Base-by-base conservation (phyloP, 2,113 vertebrate species). In the Centropristis striata region DNA sequence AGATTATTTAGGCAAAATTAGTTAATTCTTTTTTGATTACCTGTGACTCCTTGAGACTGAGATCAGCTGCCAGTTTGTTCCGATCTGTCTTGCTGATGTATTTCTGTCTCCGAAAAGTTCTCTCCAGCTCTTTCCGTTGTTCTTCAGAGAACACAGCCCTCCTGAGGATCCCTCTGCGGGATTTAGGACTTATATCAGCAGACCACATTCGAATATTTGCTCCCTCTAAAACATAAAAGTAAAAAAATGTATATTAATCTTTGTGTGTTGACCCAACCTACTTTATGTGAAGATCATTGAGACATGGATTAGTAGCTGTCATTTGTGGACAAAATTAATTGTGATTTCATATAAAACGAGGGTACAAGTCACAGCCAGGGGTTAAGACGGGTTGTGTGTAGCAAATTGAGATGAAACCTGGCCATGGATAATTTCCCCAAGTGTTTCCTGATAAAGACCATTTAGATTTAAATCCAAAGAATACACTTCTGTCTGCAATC, bases 51-150 rank as follows among this genome's bases (percentile, higher is more conserved):
- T 98, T 99, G 57, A 99, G 94, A 74, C 96, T 96, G 83, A 99
- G 96, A 79, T 92, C 96, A 73, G 95, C 88, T 59, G 98, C 97
- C 72, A 99, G 94, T 90, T 97, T 97, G 94, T 97, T 98, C 64
- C 98, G 94, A 86, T 99, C 98, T 57, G 95, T 97, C 92, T 99
- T 99, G 93, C 97, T 99, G 94, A 99, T 99, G 80, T 99, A 99
- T 84, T 99, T 99, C 93, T 99, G 98, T 85, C 96, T 96, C 85
- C 97, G 94, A 90, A 99, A 99, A 83, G 96, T 99, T 93, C 94
- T 98, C 94, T 99, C 98, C 91, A 99, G 95, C 88, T 97, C 96
- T 88, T 96, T 97, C 78, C 98, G 95, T 95, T 99, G 98, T 55
- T 98, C 97, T 79, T 99, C 97, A 0, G 97, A 98, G 95, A 99